Percentiles rank a stretch among this genome's conserved stretches.
phyloP scores from a whole-genome alignment of 2,797 vertebrate genomes.

The Rhinoraja longicauda region DNA sequence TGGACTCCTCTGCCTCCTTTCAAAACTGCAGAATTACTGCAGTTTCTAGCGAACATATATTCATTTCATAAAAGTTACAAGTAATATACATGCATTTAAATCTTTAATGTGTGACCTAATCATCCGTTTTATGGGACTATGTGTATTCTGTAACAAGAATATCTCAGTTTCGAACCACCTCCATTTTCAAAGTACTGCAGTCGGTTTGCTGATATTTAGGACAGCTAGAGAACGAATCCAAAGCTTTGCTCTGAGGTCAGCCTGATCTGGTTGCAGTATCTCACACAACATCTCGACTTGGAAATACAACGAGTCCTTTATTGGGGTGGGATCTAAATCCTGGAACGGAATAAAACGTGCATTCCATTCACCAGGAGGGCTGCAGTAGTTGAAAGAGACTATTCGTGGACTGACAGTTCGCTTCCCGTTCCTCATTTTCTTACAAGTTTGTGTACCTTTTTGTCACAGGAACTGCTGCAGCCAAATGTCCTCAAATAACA shows the following conservation, averaged over 20 bases:
- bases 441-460: background rate
- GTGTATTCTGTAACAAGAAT: background rate
- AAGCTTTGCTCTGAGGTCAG: background rate
- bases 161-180: background rate
- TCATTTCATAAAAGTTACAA: constrained; percentile 46
- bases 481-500: background rate
- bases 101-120: background rate
- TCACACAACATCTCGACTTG: too few species aligned
- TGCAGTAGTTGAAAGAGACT: too few species aligned
- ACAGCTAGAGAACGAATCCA: background rate
- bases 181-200: background rate
- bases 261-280: too few species aligned
- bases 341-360: too few species aligned
- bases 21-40: constrained; percentile 51
- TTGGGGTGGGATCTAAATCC: too few species aligned
- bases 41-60: constrained; percentile 50
- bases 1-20: constrained; percentile 55
- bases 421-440: background rate
- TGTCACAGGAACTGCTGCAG: background rate
- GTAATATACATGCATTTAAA: background rate
- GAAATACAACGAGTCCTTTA: too few species aligned
- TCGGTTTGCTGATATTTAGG: background rate
- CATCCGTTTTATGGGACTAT: background rate
- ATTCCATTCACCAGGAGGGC: too few species aligned
- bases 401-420: background rate